phyloP scores from a whole-genome alignment of 1,140 invertebrate species.

The Plutomurus gul region DNA sequence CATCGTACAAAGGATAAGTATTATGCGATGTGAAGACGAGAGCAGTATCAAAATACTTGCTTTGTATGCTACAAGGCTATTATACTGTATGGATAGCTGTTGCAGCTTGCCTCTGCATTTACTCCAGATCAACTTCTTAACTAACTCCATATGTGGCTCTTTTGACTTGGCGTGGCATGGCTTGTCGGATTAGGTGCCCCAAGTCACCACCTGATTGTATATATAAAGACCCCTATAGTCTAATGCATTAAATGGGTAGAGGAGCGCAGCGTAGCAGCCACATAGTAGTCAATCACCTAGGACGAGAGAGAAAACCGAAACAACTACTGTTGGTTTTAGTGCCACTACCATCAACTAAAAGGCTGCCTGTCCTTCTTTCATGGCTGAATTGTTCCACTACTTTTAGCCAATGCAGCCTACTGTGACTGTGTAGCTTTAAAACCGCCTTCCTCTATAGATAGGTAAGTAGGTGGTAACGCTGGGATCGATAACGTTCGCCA shows the following conservation, averaged over 20 bases:
- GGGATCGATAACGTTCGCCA: too few relatives aligned
- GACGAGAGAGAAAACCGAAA: neutral
- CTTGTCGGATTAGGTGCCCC: conserved; percentile 19
- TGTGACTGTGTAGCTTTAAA: too few relatives aligned
- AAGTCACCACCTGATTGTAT: conserved; percentile 1
- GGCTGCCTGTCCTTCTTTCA: conserved; percentile 3
- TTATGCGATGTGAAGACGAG: neutral
- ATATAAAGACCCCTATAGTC: neutral
- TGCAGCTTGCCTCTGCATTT: neutral
- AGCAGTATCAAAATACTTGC: neutral
- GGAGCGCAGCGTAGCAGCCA: neutral
- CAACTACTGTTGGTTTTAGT: neutral
- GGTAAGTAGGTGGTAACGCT: too few relatives aligned
- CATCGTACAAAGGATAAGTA: conserved; percentile 2
- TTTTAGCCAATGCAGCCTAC: neutral
- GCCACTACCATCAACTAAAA: neutral
- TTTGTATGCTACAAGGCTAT: neutral
- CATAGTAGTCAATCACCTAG: too few relatives aligned
- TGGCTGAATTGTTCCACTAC: neutral
- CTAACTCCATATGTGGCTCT: conserved; percentile 16
- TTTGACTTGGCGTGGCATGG: neutral
- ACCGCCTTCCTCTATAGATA: too few relatives aligned
- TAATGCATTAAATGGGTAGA: too few relatives aligned
- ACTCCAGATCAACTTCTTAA: conserved; percentile 17
- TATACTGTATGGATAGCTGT: neutral